These are phyloP conservation scores for Chunga burmeisteri DNA, from an alignment of 2,113 vertebrate species.

Conservation along the genomic window DNA sequence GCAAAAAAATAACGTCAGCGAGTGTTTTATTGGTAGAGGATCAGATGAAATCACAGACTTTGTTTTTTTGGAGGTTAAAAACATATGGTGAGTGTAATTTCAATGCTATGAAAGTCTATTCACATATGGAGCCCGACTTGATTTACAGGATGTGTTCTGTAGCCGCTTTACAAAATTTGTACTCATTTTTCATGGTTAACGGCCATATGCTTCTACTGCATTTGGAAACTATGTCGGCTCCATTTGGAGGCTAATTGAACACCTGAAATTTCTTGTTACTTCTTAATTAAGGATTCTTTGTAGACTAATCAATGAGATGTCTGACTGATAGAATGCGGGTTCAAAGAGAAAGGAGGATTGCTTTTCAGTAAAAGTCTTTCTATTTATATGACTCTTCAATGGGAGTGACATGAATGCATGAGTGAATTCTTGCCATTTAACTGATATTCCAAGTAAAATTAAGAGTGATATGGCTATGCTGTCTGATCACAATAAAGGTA, in stretches of 20 bases:
- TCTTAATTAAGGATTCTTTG: constrained; percentile 23
- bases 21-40: neutral
- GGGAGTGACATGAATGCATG: neutral
- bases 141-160: neutral
- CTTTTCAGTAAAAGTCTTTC: neutral
- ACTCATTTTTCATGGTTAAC: constrained; percentile 36
- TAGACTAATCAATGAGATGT: neutral
- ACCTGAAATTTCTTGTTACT: constrained; percentile 28
- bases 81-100: neutral
- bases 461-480: neutral
- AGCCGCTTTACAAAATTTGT: neutral
- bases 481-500: neutral
- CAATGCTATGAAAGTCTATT: neutral
- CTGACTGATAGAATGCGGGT: neutral
- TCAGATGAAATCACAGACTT: neutral
- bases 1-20: neutral
- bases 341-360: neutral
- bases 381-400: neutral
- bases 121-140: neutral
- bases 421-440: neutral
- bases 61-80: neutral
- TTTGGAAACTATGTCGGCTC: neutral
- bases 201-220: neutral
- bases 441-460: neutral
- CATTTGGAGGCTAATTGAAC: constrained; percentile 32